Evolutionary conservation across 2,797 vertebrate genomes (phyloP), one percentile per base, ranked within the genome.

Genomic region (Falco berigora): DNA sequence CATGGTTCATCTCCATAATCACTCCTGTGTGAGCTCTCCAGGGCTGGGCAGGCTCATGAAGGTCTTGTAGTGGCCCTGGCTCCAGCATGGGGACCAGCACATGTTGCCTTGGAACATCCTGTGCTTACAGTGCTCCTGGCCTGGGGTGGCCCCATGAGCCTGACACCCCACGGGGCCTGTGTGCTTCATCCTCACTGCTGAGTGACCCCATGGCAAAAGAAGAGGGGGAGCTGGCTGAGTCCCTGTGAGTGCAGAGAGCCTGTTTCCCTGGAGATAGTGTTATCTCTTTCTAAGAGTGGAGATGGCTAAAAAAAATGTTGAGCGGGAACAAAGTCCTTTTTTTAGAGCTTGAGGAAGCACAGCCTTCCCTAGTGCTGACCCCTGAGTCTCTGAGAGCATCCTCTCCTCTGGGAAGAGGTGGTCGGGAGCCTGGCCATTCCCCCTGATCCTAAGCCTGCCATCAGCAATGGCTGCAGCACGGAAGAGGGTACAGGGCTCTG

Each of bases 181-280:
- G 25, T 91, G 83, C 64, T 77, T 97, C 88, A 59, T 67, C 71
- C 76, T 96, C 1, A 0, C 81, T 96, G 74, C 24, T 2, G 32
- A 95, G 83, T 96, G 92, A 96, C 92, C 83, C 94, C 86, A 75
- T 12, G 66, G 93, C 87, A 87, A 96, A 95, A 87, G 92, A 85
- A 96, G 96, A 92, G 68, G 87, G 83, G 94, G 96, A 97, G 94
- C 95, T 97, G 92, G 81, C 95, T 95, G 95, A 95, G 88, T 96
- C 96, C 87, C 47, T 97, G 92, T 28, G 53, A 96, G 77, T 22
- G 4, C 94, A 97, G 96, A 95, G 90, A 95, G 96, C 80, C 86
- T 86, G 98, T 98, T 98, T 98, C 98, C 98, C 97, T 97, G 98
- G 98, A 98, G 98, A 98, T 97, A 95, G 96, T 94, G 90, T 95